Base-by-base conservation (phyloP, 2,113 vertebrate genomes). In the Rhynchopsitta pachyrhyncha region DNA sequence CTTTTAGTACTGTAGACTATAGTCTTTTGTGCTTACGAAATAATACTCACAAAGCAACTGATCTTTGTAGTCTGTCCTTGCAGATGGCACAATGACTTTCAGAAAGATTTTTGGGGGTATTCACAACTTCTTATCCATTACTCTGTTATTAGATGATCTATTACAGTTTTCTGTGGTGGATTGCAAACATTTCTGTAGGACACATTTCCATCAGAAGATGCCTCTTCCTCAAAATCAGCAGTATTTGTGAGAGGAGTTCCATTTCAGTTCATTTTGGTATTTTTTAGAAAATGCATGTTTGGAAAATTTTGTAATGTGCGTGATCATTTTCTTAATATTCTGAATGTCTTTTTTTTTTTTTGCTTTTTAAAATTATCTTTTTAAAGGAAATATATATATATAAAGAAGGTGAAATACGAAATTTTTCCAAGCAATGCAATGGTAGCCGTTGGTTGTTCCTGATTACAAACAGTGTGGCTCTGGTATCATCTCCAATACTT, bases 1-100 rank as follows among this genome's bases (percentile, higher is more conserved):
- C 33, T 83, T 63, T 69, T 53, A 86, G 59, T 33, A 6, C 44
- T 77, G 53, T 53, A 76, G 39, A n/a, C 18, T 41, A 1, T 24
- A 23, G 63, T 44, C 49, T 86, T 88, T 91, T 59, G 19, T 53
- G 83, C 57, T 80, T 64, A 9, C 0, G 1, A 62, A 57, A 55
- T 68, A 86, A 50, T 57, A 57, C 9, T 17, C 47, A 64, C 57
- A 94, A 68, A 95, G 35, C 46, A 68, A 73, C 37, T 83, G 67
- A 69, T 83, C 57, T 92, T 77, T 69, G 59, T 25, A 53, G n/a
- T 80, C 35, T 82, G 66, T 35, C 62, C 83, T 79, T 88, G 70
- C 57, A 92, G 71, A 17, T 60, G 42, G 6, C 46, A 44, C 33
- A 31, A 8, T 71, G 80, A 88, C 67, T 64, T 92, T 49, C n/a